phyloP scores from a whole-genome alignment of 1,140 invertebrate species.

The Orchesella cincta region DNA sequence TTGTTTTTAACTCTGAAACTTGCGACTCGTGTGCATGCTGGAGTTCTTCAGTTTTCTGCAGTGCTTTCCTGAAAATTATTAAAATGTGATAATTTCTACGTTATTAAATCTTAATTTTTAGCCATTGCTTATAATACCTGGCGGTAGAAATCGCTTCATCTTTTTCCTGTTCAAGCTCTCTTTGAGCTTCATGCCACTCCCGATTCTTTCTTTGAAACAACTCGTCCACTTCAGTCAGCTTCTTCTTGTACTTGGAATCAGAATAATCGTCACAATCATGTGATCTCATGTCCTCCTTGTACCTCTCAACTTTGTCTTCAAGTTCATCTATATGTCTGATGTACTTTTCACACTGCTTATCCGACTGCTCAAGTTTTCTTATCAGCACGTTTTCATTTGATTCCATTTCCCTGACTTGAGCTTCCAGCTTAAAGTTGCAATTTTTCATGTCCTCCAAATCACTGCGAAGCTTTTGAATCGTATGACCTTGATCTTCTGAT shows the following conservation, averaged over 20 bases:
- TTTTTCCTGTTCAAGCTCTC: constrained; percentile 21
- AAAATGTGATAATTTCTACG: neutral
- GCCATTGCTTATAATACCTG: neutral
- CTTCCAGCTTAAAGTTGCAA: constrained; percentile 28
- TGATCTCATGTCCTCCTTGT: constrained; percentile 31
- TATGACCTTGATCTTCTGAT: constrained; percentile 39
- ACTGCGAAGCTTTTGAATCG: constrained; percentile 19
- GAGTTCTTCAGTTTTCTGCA: neutral
- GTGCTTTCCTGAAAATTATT: neutral
- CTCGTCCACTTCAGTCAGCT: constrained; percentile 28
- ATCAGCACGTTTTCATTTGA: constrained; percentile 26
- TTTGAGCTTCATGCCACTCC: constrained; percentile 26
- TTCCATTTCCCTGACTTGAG: constrained; percentile 31
- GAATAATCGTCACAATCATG: constrained; percentile 44
- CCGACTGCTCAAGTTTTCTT: constrained; percentile 27
- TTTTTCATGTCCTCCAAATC: constrained; percentile 32
- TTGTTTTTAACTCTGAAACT: neutral
- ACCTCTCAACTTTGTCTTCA: neutral
- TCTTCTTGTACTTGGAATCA: constrained; percentile 31
- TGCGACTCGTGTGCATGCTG: neutral
- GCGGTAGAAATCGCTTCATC: constrained; percentile 29
- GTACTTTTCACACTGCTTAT: neutral
- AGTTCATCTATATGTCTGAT: constrained; percentile 22
- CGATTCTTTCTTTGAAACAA: neutral
- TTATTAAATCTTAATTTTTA: neutral